Evolutionary conservation across 2,113 vertebrate genomes (phyloP), one percentile per base, ranked within the genome.

Genomic region (Uropsilus gracilis): DNA sequence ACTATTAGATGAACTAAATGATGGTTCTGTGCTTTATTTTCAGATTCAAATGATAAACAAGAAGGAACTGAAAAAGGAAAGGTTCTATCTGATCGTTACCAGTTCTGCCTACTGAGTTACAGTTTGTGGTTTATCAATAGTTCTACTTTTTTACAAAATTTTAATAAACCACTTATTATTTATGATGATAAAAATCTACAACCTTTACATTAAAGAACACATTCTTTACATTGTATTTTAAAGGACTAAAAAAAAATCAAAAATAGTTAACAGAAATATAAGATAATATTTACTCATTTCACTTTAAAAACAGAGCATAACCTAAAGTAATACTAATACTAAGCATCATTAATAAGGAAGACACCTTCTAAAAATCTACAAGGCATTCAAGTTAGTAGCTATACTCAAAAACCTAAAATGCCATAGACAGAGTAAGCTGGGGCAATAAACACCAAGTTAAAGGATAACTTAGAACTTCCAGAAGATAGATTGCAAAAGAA

Each of bases 31-130:
- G 16, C 68, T 59, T 55, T 71, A 72, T 66, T 66, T 92, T 91
- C 94, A 96, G 93, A 95, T 93, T 89, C 59, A 42, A 73, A n/a
- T 81, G 94, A 95, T 84, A 96, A 91, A 69, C 64, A 80, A 78
- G 95, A 92, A 95, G 95, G 96, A 97, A 98, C 53, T 89, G 48
- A 96, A 93, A 98, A 97, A 98, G 98, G 98, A 98, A 98, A 91
- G 86, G 53, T 75, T 46, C 81, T 97, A 97, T 98, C 98, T 98
- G 98, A 98, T 98, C 95, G 94, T 78, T 16, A 81, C 1, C 80
- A 34, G 14, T 71, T 92, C 95, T 96, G 97, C 95, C 97, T 93
- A 95, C 87, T 13, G 66, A 86, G 69, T 94, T 85, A 83, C 50
- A 95, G 95, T 8, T 55, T 98, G 97, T 57, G 97, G 98, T 97